These are phyloP conservation scores for Ommatoiulus sabulosus DNA, from an alignment of 2,888 invertebrate species.

Conservation along the genomic window DNA sequence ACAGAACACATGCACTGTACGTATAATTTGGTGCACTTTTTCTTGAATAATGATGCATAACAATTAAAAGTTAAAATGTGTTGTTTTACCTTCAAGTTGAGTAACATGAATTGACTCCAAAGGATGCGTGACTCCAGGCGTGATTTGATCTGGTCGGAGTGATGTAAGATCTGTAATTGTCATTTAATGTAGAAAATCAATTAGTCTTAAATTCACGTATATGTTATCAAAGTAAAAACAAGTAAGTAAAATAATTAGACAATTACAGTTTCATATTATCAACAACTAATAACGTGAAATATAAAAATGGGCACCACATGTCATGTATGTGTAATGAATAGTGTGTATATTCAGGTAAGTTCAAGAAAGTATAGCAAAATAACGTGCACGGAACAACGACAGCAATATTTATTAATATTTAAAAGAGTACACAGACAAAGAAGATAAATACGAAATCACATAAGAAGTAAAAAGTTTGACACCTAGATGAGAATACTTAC, in stretches of 20 bases:
- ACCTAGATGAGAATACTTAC: slow-evolving; percentile 11
- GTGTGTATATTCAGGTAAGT: not conserved
- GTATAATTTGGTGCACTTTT: too few relatives aligned
- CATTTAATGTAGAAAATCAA: not conserved
- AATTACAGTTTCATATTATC: slow-evolving; percentile 15
- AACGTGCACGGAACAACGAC: not conserved
- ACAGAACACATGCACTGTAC: too few relatives aligned
- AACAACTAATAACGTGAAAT: slow-evolving; percentile 46
- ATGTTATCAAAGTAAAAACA: slow-evolving; percentile 10
- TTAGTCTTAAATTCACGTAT: slow-evolving; percentile 25
- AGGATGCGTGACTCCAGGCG: slow-evolving; percentile 50
- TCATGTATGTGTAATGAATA: not conserved
- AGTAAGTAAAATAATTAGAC: not conserved
- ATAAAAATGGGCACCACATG: slow-evolving; percentile 26
- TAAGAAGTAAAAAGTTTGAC: not conserved
- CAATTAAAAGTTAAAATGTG: not conserved
- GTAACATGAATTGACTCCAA: slow-evolving; percentile 45
- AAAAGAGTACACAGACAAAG: not conserved
- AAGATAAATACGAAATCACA: slow-evolving; percentile 1
- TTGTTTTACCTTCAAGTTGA: slow-evolving; percentile 44
- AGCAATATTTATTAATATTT: slow-evolving; percentile 40
- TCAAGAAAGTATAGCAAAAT: not conserved
- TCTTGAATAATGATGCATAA: too few relatives aligned
- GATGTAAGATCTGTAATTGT: slow-evolving; percentile 45
- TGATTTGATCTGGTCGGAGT: slow-evolving; percentile 55